Base-by-base conservation (phyloP, 64 coral and sea anemone genomes). In the Stichodactyla mertensii region DNA sequence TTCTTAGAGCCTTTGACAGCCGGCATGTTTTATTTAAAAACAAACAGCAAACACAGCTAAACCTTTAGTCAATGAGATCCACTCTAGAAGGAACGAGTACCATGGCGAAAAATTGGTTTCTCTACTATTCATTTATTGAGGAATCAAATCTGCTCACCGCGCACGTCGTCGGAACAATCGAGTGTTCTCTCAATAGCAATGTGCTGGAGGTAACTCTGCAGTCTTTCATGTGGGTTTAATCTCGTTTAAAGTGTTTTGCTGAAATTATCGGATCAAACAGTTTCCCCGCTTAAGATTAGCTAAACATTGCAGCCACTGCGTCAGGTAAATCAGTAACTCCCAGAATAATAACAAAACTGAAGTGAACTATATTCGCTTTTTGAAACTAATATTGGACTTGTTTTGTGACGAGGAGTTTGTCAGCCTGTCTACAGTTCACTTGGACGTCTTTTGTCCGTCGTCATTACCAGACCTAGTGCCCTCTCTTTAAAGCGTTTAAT, bases 221-320 rank as follows among this genome's bases (percentile, higher is more conserved):
- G n/a, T 74, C 69, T 23, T 74, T 74, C 2, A 74, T 22, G 15
- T 23, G 2, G 22, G 7, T n/a, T 26, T 74, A 74, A 74, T 74
- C 69, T 74, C 8, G 23, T 74, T 74, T 74, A 74, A 45, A 74
- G 69, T 31, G 69, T 74, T 31, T 74, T 74, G 69, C 22, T 74
- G 69, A 74, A 74, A 74, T 74, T 74, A 74, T 74, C 69, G 69
- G 69, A 74, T 74, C 69, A 74, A 74, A 74, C 24, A 69, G 56
- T 45, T 69, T 74, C 23, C 24, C 69, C 69, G 69, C 69, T 22
- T 74, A 74, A 74, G 69, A 31, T 13, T 74, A 74, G 23, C 24
- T 31, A 27, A 74, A 36, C 69, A 74, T 31, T 23, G 28, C n/a
- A 31, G 10, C 22, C 26, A 31, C 16, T 74, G 69, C 69, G 24